Percentiles rank a stretch among this genome's conserved stretches.
These are phyloP conservation scores for Brachionus angularis DNA, from an alignment of 1,140 invertebrate species.

Conservation along the genomic window DNA sequence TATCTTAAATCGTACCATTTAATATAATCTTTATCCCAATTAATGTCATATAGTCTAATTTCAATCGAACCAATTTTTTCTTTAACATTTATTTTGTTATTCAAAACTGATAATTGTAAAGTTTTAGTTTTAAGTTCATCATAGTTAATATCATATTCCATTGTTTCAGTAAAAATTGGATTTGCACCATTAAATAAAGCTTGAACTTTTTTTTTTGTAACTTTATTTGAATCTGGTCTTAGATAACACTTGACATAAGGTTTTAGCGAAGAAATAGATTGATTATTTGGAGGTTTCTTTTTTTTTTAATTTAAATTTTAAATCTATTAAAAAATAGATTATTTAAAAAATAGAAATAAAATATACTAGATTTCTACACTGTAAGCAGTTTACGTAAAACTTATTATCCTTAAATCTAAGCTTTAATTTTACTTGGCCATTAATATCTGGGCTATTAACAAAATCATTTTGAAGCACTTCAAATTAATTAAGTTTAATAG, in stretches of 20 bases:
- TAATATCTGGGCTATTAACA: not conserved
- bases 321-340: not conserved
- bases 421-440: conserved; percentile 23
- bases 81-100: conserved; percentile 34
- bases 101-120: conserved; percentile 12
- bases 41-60: conserved; percentile 16
- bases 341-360: not conserved
- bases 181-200: conserved; percentile 35
- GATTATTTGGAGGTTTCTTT: conserved; percentile 2
- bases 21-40: conserved; percentile 19
- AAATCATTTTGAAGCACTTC: not conserved
- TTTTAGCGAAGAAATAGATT: conserved; percentile 28
- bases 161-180: conserved; percentile 42
- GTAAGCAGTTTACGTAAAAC: conserved; percentile 36
- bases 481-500: not conserved
- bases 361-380: conserved; percentile 40
- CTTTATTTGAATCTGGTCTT: conserved; percentile 15
- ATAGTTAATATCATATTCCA: conserved; percentile 31
- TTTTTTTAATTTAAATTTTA: not conserved
- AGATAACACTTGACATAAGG: conserved; percentile 44
- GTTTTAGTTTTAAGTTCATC: conserved; percentile 21
- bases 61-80: conserved; percentile 36
- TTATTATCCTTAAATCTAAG: conserved; percentile 29
- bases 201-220: conserved; percentile 31
- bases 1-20: conserved; percentile 30